A percentile compares a stretch with the other conserved stretches of the same genome.
phyloP scores from a whole-genome alignment of 2,113 vertebrate genomes.

The Coptodon rendalli region DNA sequence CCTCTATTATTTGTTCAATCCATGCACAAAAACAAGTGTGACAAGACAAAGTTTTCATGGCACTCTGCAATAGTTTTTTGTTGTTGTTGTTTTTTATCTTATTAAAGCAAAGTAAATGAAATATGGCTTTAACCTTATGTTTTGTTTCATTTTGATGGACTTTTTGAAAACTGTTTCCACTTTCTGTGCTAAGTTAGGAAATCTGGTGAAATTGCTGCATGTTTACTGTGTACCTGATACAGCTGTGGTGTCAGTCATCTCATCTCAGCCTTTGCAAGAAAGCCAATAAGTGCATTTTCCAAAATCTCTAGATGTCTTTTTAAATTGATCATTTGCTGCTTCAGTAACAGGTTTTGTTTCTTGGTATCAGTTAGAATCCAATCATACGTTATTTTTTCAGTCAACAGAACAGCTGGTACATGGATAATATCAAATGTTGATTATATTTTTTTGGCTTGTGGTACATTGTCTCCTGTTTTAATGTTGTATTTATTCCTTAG shows the following conservation, averaged over 20 bases:
- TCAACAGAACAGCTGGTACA: background rate
- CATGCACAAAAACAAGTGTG: background rate
- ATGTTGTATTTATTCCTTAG: slow-evolving; percentile 18
- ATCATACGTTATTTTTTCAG: background rate
- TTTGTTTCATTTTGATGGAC: background rate
- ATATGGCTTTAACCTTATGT: background rate
- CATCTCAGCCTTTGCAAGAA: background rate
- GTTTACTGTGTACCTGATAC: background rate
- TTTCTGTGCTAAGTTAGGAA: background rate
- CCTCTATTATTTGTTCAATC: background rate
- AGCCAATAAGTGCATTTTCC: background rate
- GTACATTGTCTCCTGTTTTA: background rate
- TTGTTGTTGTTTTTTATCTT: rapidly evolving
- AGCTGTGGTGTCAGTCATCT: background rate
- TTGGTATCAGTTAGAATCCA: background rate
- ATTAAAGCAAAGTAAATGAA: background rate
- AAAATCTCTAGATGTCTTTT: background rate
- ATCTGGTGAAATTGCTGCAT: background rate
- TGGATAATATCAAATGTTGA: background rate
- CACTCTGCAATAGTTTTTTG: background rate
- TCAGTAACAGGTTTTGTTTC: background rate
- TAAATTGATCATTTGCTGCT: background rate
- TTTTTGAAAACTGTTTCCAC: background rate
- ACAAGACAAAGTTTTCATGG: background rate
- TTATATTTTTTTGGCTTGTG: background rate